phyloP scores from a whole-genome alignment of 1,140 invertebrate species.

The Drosophila nikananu region DNA sequence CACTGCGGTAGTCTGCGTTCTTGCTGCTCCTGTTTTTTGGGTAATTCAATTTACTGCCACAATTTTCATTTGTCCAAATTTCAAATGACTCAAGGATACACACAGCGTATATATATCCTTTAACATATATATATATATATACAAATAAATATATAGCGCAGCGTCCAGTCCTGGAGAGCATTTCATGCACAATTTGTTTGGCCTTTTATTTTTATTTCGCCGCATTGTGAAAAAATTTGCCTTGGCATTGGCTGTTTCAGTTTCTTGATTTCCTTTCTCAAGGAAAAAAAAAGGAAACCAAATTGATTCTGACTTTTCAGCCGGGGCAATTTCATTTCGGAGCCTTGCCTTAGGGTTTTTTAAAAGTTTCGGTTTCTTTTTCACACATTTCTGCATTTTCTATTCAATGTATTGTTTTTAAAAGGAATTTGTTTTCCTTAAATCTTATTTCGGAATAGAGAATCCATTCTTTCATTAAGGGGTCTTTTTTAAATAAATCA shows the following conservation, averaged over 20 bases:
- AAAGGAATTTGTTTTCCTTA: background rate
- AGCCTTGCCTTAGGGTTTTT: background rate
- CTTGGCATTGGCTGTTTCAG: conserved; percentile 38
- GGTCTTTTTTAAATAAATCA: background rate
- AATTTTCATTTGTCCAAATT: conserved; percentile 80
- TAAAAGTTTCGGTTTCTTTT: background rate
- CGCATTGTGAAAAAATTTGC: conserved; percentile 73
- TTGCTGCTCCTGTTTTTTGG: conserved; percentile 52
- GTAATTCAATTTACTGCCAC: conserved; percentile 82
- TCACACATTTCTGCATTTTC: background rate
- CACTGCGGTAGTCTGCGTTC: conserved; percentile 65
- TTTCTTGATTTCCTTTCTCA: background rate
- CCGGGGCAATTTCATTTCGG: conserved; percentile 52
- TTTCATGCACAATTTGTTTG: conserved; percentile 82
- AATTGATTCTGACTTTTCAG: conserved; percentile 68
- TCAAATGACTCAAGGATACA: conserved; percentile 57
- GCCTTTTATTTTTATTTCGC: conserved; percentile 79
- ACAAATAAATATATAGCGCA: background rate
- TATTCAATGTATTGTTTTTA: background rate
- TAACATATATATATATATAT: conserved; percentile 10
- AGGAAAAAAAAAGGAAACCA: conserved; percentile 6
- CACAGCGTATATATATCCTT: conserved; percentile 26
- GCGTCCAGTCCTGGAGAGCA: conserved; percentile 39
- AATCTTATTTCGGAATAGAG: too few relatives aligned
- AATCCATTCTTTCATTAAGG: background rate